Conservation (phyloP, 1,140 invertebrate genomes). For the Copidosoma floridanum region DNA sequence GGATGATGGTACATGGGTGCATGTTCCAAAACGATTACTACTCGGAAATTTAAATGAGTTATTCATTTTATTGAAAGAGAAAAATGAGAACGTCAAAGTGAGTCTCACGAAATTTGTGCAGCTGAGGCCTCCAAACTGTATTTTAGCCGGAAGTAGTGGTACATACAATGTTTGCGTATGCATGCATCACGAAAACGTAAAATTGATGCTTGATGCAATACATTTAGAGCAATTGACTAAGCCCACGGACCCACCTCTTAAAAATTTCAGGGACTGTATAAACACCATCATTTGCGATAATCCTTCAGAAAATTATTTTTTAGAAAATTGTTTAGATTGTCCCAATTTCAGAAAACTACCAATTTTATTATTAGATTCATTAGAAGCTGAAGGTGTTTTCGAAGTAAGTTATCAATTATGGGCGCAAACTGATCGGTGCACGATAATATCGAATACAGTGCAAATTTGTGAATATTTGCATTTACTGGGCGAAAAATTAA, state of each 20-base stretch:
- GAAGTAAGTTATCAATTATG: constrained; percentile 12
- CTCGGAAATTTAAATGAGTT: constrained; percentile 1
- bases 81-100: constrained; percentile 5
- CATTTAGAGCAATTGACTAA: constrained; percentile 6
- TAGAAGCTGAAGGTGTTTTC: constrained; percentile 15
- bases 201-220: constrained; percentile 17
- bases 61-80: background rate
- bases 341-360: constrained; percentile 1
- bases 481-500: constrained; percentile 12
- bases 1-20: background rate
- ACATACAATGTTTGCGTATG: constrained; percentile 22
- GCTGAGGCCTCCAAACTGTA: constrained; percentile 15
- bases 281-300: constrained; percentile 8
- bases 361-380: background rate
- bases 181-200: constrained; percentile 21
- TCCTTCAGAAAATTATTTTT: constrained; percentile 4
- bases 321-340: constrained; percentile 14
- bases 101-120: constrained; percentile 20
- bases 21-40: constrained; percentile 6
- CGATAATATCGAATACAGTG: background rate
- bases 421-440: constrained; percentile 10
- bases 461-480: constrained; percentile 18
- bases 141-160: constrained; percentile 22
- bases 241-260: background rate
- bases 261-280: constrained; percentile 18